Base-by-base conservation (phyloP, 2,113 vertebrate genomes). In the Tragelaphus strepsiceros region DNA sequence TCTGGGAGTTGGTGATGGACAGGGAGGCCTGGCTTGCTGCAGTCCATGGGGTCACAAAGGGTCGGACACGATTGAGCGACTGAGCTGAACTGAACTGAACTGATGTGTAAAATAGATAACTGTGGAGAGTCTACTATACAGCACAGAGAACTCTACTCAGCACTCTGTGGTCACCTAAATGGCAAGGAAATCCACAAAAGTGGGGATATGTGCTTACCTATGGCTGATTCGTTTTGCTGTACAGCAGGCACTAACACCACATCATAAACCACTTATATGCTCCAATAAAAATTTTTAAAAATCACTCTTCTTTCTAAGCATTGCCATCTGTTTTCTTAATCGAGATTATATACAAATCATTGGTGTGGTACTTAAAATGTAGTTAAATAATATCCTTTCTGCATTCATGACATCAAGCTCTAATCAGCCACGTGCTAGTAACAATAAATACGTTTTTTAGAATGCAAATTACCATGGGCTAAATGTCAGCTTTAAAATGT, bases 271-370 rank as follows among this genome's bases (percentile, higher is more conserved):
- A 39, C 35, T 39, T 77, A 4, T 77, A 43, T 3, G 7, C 35
- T 26, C 21, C 35, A 77, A 13, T 7, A 3, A 26, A 24, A 13
- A 3, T 14, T 43, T 67, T 43, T 6, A 7, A 26, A 74, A 88
- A 22, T 93, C 35, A 39, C 39, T 56, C 22, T 93, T 88, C 58
- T 96, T 93, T 97, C 91, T 56, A 51, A 61, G 90, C 43, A 87
- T 49, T 19, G 26, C n/a, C 74, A 86, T 58, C 51, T 83, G 49
- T 84, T 62, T 78, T 96, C 46, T 88, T 67, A 78, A 84, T 91
- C 28, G 32, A 64, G 92, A 58, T 64, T 59, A 78, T 53, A 85
- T 64, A 13, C 30, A 84, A 62, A 84, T 30, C 15, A 14, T 94
- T 87, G 21, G 28, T 19, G 58, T 14, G 11, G 24, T 56, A 12